Evolutionary conservation across 2,888 invertebrate genomes (phyloP).

Genomic region (Perithous albicinctus): DNA sequence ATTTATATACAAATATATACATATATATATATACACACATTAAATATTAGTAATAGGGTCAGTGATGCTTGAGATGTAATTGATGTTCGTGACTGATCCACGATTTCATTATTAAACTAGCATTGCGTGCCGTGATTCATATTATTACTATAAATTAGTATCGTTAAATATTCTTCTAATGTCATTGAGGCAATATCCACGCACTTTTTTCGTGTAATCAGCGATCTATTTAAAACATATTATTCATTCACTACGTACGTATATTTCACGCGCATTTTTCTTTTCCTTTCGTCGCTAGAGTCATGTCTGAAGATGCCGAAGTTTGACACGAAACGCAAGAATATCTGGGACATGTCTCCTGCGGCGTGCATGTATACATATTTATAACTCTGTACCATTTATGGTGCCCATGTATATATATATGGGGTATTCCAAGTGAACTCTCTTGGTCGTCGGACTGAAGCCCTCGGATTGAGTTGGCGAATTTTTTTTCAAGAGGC

Average conservation of each 20-base stretch:
- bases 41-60: slow-evolving; percentile 11
- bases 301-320: neutral
- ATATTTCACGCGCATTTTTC: neutral
- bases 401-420: neutral
- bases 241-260: slow-evolving; percentile 31
- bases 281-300: slow-evolving; percentile 15
- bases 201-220: slow-evolving; percentile 39
- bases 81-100: slow-evolving; percentile 17
- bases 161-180: slow-evolving; percentile 31
- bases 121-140: slow-evolving; percentile 46
- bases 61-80: slow-evolving; percentile 46
- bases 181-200: slow-evolving; percentile 50
- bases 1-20: slow-evolving; percentile 33
- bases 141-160: slow-evolving; percentile 37
- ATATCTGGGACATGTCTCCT: slow-evolving; percentile 21
- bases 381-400: slow-evolving; percentile 42
- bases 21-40: slow-evolving; percentile 19
- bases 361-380: slow-evolving; percentile 30
- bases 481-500: no score
- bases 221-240: slow-evolving; percentile 63
- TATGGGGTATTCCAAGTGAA: no score
- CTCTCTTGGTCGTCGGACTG: no score
- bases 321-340: slow-evolving; percentile 1
- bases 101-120: slow-evolving; percentile 57
- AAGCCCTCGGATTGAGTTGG: no score